Conservation (phyloP, 2,113 vertebrate species). For the Alethe castanea region DNA sequence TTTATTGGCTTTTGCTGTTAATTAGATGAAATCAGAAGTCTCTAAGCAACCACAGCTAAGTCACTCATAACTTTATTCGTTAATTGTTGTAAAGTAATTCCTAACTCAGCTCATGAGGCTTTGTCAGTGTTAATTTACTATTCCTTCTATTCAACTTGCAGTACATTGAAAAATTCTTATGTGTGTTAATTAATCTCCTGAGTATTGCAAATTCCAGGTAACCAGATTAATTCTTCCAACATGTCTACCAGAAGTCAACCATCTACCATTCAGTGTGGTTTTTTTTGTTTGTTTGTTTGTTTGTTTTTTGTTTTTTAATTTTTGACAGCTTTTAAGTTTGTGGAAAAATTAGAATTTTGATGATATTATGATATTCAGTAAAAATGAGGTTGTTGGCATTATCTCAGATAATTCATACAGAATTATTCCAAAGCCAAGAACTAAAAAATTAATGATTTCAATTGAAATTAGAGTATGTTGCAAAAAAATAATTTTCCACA, state of each 20-base stretch:
- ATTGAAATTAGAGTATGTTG: not conserved
- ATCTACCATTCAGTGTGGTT: not conserved
- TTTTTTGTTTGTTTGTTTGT: not conserved
- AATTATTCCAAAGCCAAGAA: not conserved
- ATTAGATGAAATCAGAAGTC: conserved; percentile 43
- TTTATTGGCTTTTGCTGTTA: conserved; percentile 39
- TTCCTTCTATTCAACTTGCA: conserved; percentile 31
- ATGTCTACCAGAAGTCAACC: not conserved
- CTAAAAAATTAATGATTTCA: rapidly evolving
- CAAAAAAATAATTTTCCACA: not conserved
- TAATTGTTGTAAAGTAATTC: conserved; percentile 24
- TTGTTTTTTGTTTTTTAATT: not conserved
- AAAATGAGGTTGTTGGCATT: not conserved
- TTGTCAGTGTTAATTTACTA: conserved; percentile 41
- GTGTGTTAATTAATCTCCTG: conserved; percentile 55
- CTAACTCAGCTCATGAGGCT: not conserved
- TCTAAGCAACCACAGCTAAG: not conserved
- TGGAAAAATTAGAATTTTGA: not conserved
- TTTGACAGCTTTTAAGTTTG: not conserved
- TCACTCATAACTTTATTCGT: conserved; percentile 39
- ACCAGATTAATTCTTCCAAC: not conserved
- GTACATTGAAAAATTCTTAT: conserved; percentile 27
- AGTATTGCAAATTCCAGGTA: conserved; percentile 30
- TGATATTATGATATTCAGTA: not conserved
- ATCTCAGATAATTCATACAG: not conserved